Conservation (phyloP, 2,888 invertebrate genomes). For the Minunthozetes semirufus region DNA sequence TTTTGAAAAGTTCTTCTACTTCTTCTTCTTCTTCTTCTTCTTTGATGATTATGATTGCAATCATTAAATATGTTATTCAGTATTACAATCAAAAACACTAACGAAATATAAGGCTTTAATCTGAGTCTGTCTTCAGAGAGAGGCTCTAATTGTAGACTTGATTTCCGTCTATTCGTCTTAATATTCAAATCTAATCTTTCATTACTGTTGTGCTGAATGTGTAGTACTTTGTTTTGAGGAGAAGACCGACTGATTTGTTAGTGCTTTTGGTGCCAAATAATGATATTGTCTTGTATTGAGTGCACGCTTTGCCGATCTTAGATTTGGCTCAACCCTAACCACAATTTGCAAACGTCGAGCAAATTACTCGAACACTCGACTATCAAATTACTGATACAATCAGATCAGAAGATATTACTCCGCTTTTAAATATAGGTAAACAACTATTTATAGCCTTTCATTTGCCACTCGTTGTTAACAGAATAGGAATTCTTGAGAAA, state of each 20-base stretch:
- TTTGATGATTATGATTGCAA: conserved; percentile 22
- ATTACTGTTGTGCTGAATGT: not conserved
- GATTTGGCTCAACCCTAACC: conserved; percentile 11
- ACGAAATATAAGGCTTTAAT: not conserved
- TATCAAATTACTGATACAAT: conserved; percentile 16
- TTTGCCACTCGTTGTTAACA: not conserved
- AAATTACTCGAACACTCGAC: conserved; percentile 17
- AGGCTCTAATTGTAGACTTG: conserved; percentile 2
- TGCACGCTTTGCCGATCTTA: not conserved
- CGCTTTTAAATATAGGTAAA: conserved; percentile 23
- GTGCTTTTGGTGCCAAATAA: conserved; percentile 16
- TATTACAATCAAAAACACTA: not conserved
- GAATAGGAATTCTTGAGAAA: not conserved
- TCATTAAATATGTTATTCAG: conserved; percentile 2
- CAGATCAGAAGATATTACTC: not conserved
- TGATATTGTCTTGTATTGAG: conserved; percentile 14
- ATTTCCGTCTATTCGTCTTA: conserved; percentile 17
- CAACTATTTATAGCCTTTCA: not conserved
- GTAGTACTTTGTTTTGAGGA: not conserved
- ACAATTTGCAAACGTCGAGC: conserved; percentile 28
- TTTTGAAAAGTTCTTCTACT: not conserved
- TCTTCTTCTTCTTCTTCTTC: too few species aligned
- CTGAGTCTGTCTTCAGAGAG: not conserved
- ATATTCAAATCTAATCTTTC: not conserved
- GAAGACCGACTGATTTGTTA: too few species aligned